Conservation (phyloP, 2,113 vertebrate genomes). For the Serinus canaria region DNA sequence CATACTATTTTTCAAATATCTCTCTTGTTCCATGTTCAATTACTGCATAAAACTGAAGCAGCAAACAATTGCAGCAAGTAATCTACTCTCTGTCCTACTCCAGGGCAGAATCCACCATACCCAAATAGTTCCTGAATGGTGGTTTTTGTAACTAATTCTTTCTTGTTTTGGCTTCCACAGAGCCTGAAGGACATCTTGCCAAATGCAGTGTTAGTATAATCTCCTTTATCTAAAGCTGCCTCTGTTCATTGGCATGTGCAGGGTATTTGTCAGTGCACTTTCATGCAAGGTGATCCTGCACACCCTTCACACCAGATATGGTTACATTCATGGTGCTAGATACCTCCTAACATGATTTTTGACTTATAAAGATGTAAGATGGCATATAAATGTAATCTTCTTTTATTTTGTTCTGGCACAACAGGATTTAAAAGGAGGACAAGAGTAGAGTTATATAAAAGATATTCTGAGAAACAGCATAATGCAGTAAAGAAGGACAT, state of each 20-base stretch:
- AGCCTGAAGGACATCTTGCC: neutral
- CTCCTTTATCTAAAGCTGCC: neutral
- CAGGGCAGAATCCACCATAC: neutral
- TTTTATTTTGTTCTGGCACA: slow-evolving; percentile 10
- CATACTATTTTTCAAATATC: rapidly evolving
- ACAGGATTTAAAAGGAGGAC: slow-evolving; percentile 4
- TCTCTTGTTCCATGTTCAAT: neutral
- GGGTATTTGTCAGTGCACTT: neutral
- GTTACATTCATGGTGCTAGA: neutral
- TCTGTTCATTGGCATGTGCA: neutral
- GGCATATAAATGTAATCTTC: slow-evolving; percentile 26
- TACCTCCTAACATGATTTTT: slow-evolving; percentile 8
- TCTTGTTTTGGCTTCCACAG: neutral
- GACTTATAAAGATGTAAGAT: neutral
- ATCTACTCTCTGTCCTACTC: rapidly evolving
- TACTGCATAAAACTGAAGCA: neutral
- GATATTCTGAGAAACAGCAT: neutral
- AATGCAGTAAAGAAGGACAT: neutral
- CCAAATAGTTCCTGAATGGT: neutral
- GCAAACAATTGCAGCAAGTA: neutral
- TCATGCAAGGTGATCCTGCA: neutral
- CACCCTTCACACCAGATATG: neutral
- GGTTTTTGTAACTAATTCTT: neutral
- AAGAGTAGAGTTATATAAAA: neutral
- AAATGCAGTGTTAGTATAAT: neutral